Base-by-base conservation (phyloP, 2,888 invertebrate species). In the Cheiracanthium punctorium region DNA sequence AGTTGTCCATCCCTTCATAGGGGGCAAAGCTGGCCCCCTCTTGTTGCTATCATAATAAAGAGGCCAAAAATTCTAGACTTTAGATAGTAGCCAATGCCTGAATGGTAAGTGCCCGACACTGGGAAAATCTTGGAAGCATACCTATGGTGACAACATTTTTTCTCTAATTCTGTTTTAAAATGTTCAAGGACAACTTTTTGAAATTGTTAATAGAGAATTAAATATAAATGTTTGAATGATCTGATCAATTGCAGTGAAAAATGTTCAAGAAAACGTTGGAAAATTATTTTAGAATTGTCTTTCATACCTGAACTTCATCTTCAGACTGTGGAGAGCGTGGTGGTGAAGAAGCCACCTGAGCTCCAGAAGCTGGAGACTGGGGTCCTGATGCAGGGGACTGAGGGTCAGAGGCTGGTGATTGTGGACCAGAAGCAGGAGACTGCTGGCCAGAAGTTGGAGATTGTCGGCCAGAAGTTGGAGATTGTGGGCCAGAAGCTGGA, bases 301-400 rank as follows among this genome's bases (percentile, higher is more conserved):
- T 52, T 37, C 17, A 64, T 28, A 72, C 77, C 29, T 77, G 52
- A 8, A 52, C 74, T 79, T 84, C 82, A 67, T 74, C 73, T n/a
- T 67, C 84, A 1, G 84, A 84, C 14, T 73, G 79, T 58, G 43
- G 72, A 32, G 52, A 30, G 30, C 32, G 20, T 80, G 69, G 4
- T 5, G 65, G 5, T n/a, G 48, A 37, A 37, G 37, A 37, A 37
- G 37, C 7, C 10, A 17, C 48, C 48, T 48, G 48, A 37, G 37
- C 4, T 7, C 37, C 7, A 37, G 37, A 48, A 10, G 17, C n/a
- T 48, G 48, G 48, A 17, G 65, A 65, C 29, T 29, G 14, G 8
- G 65, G 29, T 1, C 30, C 14, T 14, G 65, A 72, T 17, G 1
- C 8, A 24, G 65, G 65, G 0, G 65, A 65, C 0, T 29, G 14